Conservation (phyloP, 2,797 vertebrate species). For the Mus caroli region DNA sequence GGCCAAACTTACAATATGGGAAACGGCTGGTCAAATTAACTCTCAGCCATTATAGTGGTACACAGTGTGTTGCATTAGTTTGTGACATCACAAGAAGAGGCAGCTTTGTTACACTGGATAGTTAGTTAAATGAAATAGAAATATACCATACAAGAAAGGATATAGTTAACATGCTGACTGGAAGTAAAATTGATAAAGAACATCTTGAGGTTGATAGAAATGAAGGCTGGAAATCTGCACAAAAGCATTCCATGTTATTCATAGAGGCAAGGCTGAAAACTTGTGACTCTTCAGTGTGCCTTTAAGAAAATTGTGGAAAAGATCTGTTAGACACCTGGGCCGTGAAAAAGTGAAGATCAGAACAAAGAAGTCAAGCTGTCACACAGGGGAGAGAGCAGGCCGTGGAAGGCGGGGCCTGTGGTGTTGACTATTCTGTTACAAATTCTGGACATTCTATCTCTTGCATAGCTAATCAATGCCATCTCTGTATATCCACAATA, state of each 20-base stretch:
- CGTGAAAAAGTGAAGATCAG: constrained; percentile 96
- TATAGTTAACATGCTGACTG: constrained; percentile 98
- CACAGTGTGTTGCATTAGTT: constrained; percentile 97
- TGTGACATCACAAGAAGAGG: constrained; percentile 97
- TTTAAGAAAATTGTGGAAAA: constrained; percentile 99
- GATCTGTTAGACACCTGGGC: constrained; percentile 97
- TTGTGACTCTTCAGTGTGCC: constrained; percentile 95
- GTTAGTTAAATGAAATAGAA: constrained; percentile 98
- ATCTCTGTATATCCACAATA: constrained; percentile 87
- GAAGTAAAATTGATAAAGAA: constrained; percentile 98
- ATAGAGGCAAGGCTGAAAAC: constrained; percentile 98
- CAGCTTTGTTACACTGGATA: constrained; percentile 96
- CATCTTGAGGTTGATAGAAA: constrained; percentile 96
- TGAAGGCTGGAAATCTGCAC: constrained; percentile 97
- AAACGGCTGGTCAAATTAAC: constrained; percentile 96
- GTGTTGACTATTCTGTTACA: constrained; percentile 95
- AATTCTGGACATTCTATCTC: constrained; percentile 87
- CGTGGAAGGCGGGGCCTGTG: constrained; percentile 89
- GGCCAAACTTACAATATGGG: constrained; percentile 93
- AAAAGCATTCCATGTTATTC: constrained; percentile 99
- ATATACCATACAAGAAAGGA: constrained; percentile 97
- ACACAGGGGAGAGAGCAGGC: constrained; percentile 91
- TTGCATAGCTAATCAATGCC: constrained; percentile 89
- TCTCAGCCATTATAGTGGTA: constrained; percentile 96
- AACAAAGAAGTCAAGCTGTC: constrained; percentile 94